Evolutionary conservation across 2,888 invertebrate species (phyloP), one percentile per base, ranked within the genome.

Genomic region (Hipparchia semele): DNA sequence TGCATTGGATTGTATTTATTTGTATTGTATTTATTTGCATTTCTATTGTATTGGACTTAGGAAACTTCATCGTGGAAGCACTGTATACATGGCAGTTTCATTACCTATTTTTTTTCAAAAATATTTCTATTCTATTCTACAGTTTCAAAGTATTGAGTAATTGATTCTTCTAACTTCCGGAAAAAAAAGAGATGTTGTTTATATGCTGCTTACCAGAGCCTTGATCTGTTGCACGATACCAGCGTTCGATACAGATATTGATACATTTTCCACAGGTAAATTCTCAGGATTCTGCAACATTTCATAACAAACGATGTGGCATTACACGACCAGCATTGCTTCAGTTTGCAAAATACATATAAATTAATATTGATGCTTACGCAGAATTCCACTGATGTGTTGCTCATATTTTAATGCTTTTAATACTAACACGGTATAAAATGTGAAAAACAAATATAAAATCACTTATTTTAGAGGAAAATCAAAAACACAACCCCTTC

Each of bases 281-380:
- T 94, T 94, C 61, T 94, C 89, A 39, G 95, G 94, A 83, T 96
- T 96, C 96, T 96, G 84, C 82, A 87, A 89, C 77, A 51, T 69
- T 68, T 71, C 64, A 56, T 45, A 72, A 70, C 69, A 74, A 68
- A 56, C 56, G 71, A 75, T 75, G 74, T 77, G 73, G 75, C 74
- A 70, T 73, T 53, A 12, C 6, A 58, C 45, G 12, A 10, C 59
- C 0, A 73, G 3, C 13, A 33, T 23, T 49, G 23, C 33, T 61
- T 39, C 13, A 51, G 6, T 39, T 46, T 5, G 62, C 45, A 12
- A 54, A 62, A 23, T 23, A 23, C 23, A 23, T 23, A 23, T 23
- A 13, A 68, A 39, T 51, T 12, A 45, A 39, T 23, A 33, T n/a
- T 69, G 10, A n/a, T 9, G 81, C 87, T 82, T 78, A 89, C 88